Percentiles rank a stretch among this genome's conserved stretches.
phyloP scores from a whole-genome alignment of 2,797 vertebrate genomes.

The Alca torda region DNA sequence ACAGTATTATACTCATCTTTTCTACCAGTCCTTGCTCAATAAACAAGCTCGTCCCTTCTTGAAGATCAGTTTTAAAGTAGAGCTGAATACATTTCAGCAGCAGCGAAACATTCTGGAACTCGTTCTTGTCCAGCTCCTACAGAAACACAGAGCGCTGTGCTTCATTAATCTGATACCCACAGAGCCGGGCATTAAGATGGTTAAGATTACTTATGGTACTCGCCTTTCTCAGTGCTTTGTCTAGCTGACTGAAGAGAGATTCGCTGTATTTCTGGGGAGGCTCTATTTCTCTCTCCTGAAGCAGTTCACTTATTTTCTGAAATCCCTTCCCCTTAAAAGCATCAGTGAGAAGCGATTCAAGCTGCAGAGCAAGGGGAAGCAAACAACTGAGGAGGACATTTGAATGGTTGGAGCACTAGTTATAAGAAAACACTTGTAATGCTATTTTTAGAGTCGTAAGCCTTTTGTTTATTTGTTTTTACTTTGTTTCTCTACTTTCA shows the following conservation, averaged over 20 bases:
- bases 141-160: not conserved
- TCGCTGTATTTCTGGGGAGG: conserved; percentile 69
- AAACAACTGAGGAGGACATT: rapidly evolving
- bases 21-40: conserved; percentile 78
- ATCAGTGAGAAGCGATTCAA: conserved; percentile 65
- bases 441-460: rapidly evolving
- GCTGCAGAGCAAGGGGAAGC: conserved; percentile 30
- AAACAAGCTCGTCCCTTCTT: conserved; percentile 64
- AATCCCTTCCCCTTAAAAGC: conserved; percentile 72
- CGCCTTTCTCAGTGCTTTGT: conserved; percentile 76
- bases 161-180: not conserved
- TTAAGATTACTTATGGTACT: not conserved
- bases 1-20: conserved; percentile 81
- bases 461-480: not conserved
- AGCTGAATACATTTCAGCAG: conserved; percentile 80
- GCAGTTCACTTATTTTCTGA: conserved; percentile 71
- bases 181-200: rapidly evolving
- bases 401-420: not conserved
- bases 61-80: conserved; percentile 66
- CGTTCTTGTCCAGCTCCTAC: conserved; percentile 82
- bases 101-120: conserved; percentile 75
- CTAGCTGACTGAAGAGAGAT: conserved; percentile 71
- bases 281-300: conserved; percentile 55
- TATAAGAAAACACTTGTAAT: not conserved
- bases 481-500: not conserved